phyloP scores from a whole-genome alignment of 92 coral and sea anemone species.

The Montipora capitata region DNA sequence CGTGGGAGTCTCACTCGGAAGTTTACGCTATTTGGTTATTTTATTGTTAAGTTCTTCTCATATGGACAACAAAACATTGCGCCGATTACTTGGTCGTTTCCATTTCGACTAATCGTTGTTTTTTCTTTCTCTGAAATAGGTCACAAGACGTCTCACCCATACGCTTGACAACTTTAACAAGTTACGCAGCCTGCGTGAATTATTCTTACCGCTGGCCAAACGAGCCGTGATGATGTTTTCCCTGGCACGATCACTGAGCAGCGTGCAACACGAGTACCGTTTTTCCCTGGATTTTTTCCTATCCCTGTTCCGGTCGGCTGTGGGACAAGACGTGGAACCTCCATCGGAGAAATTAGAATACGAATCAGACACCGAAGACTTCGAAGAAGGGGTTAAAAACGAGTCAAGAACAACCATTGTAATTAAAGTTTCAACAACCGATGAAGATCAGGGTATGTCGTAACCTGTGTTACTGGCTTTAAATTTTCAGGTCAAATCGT shows the following conservation, averaged over 20 bases:
- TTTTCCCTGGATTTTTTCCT: slow-evolving; percentile 92
- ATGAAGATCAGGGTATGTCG: slow-evolving; percentile 12
- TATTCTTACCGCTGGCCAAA: slow-evolving; percentile 87
- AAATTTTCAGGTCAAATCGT: not conserved
- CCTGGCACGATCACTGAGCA: slow-evolving; percentile 83
- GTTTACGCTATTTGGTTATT: no score
- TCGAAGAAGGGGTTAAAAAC: slow-evolving; percentile 13
- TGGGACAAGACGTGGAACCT: slow-evolving; percentile 78
- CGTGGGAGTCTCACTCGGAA: no score
- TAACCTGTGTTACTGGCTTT: not conserved
- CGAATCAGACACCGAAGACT: slow-evolving; percentile 76
- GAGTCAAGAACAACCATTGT: slow-evolving; percentile 65
- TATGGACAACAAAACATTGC: no score
- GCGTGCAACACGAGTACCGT: slow-evolving; percentile 97
- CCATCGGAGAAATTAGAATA: slow-evolving; percentile 79
- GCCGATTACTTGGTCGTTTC: not conserved
- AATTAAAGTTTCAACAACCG: slow-evolving; percentile 57
- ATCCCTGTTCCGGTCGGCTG: slow-evolving; percentile 87
- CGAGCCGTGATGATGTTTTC: slow-evolving; percentile 91
- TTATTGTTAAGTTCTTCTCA: no score
- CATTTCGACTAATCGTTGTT: not conserved
- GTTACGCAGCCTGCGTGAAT: slow-evolving; percentile 82
- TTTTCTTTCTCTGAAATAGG: slow-evolving; percentile 54
- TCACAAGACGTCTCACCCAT: slow-evolving; percentile 86
- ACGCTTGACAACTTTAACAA: slow-evolving; percentile 88